Evolutionary conservation across 2,888 invertebrate genomes (phyloP).

Genomic region (Xylophagus ater): DNA sequence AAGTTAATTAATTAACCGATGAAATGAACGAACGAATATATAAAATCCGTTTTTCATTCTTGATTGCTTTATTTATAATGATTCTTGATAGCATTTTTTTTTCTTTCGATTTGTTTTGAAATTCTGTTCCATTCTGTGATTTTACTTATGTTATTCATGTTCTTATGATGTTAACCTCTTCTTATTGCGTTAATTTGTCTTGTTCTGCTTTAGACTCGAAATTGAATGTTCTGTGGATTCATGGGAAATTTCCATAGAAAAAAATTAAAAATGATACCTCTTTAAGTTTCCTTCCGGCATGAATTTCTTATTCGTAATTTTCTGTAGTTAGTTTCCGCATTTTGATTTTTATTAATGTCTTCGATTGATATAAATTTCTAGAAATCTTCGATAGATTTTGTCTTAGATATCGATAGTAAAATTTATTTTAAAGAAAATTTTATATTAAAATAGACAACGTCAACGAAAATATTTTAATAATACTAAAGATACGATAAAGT

Average conservation of each 20-base stretch:
- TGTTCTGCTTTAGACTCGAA: conserved; percentile 10
- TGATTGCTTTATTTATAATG: not conserved
- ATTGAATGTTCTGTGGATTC: conserved; percentile 8
- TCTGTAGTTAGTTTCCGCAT: conserved; percentile 2
- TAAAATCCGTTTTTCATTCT: conserved; percentile 8
- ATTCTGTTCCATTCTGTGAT: not conserved
- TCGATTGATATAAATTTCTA: too few relatives aligned
- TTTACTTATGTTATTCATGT: too few relatives aligned
- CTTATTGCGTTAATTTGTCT: conserved; percentile 13
- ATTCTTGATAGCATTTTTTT: conserved; percentile 1
- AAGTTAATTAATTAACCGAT: conserved; percentile 16
- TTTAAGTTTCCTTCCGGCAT: conserved; percentile 2
- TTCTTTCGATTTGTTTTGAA: not conserved
- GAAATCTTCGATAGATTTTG: too few relatives aligned
- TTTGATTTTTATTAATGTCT: too few relatives aligned
- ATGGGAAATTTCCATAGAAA: not conserved
- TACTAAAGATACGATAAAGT: too few relatives aligned
- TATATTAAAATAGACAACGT: too few relatives aligned
- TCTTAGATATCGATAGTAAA: too few relatives aligned
- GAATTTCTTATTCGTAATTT: conserved; percentile 4
- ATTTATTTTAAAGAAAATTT: too few relatives aligned
- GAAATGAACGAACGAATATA: conserved; percentile 8
- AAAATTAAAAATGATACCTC: too few relatives aligned
- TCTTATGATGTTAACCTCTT: too few relatives aligned
- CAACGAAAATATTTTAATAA: too few relatives aligned